phyloP scores from a whole-genome alignment of 2,888 invertebrate species.

The Volucella inanis region DNA sequence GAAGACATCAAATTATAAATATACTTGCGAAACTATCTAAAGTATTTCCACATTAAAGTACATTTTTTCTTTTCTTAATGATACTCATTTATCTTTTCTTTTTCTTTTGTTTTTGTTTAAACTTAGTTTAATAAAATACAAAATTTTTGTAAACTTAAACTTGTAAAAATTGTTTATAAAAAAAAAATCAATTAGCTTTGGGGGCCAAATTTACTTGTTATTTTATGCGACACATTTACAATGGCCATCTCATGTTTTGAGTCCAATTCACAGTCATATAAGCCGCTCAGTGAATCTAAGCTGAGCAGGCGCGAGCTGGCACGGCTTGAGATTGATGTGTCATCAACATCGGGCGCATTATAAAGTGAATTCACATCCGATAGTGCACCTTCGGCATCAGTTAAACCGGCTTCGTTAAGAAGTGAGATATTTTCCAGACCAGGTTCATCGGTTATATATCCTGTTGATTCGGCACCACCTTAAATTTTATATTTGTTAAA shows the following conservation, averaged over 20 bases:
- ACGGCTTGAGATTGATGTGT: constrained; percentile 92
- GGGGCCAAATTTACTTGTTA: constrained; percentile 83
- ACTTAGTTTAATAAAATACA: constrained; percentile 40
- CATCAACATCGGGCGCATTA: constrained; percentile 87
- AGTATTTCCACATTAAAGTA: constrained; percentile 33
- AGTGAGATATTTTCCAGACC: constrained; percentile 93
- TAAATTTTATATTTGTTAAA: background rate
- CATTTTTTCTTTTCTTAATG: constrained; percentile 10
- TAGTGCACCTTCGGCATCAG: constrained; percentile 93
- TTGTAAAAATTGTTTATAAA: constrained; percentile 25
- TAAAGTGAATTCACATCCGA: constrained; percentile 94
- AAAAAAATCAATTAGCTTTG: constrained; percentile 75
- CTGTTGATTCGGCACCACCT: constrained; percentile 88
- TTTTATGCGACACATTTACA: constrained; percentile 83
- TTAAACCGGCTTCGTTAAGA: constrained; percentile 92
- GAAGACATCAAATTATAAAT: constrained; percentile 43
- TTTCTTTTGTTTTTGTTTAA: constrained; percentile 20
- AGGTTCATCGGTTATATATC: constrained; percentile 94
- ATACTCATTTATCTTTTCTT: constrained; percentile 21
- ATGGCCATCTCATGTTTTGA: constrained; percentile 83
- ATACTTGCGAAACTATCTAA: constrained; percentile 30
- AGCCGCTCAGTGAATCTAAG: constrained; percentile 91
- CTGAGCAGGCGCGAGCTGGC: constrained; percentile 92
- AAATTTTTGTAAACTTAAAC: constrained; percentile 62
- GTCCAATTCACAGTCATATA: constrained; percentile 87